phyloP scores from a whole-genome alignment of 1,140 invertebrate species.

The Caerostris darwini region DNA sequence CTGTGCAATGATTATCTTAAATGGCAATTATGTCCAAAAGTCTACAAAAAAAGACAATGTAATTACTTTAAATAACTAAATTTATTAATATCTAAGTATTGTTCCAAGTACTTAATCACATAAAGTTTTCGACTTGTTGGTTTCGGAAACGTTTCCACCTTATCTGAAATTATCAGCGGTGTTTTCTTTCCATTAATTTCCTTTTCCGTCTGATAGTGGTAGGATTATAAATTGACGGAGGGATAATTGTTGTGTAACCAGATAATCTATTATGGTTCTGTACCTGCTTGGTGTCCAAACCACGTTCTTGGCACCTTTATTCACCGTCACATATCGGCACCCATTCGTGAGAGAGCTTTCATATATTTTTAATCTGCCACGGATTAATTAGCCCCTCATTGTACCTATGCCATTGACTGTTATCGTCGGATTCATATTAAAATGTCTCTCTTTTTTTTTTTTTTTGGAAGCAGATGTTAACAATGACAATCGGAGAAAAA shows the following conservation, averaged over 20 bases:
- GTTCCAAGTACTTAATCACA: no score
- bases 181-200: neutral
- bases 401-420: neutral
- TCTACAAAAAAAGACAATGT: no score
- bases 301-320: conserved; percentile 1
- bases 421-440: neutral
- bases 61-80: no score
- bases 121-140: no score
- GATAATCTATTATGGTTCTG: neutral
- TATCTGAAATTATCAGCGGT: neutral
- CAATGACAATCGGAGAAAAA: conserved; percentile 20
- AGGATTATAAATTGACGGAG: neutral
- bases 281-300: neutral
- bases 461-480: neutral
- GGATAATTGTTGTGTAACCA: neutral
- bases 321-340: conserved; percentile 33
- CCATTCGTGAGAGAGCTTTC: conserved; percentile 27
- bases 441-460: neutral
- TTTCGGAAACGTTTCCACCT: no score
- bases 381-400: conserved; percentile 24
- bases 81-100: no score
- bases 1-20: no score
- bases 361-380: conserved; percentile 35
- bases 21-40: no score
- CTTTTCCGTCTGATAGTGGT: neutral